Percentiles rank a stretch among this genome's conserved stretches.
phyloP scores from a whole-genome alignment of 2,113 vertebrate genomes.

The Dinomys branickii region DNA sequence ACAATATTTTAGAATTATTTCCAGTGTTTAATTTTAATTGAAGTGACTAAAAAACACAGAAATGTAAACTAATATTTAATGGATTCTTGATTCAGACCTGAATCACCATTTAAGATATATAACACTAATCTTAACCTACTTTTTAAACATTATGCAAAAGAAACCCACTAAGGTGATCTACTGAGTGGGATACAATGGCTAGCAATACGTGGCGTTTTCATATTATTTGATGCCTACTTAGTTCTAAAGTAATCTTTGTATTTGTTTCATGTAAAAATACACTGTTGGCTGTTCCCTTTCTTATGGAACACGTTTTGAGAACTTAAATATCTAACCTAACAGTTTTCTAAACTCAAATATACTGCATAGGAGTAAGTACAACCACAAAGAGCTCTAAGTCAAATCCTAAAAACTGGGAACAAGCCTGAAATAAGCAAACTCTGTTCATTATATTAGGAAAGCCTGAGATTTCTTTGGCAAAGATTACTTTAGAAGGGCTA shows the following conservation, averaged over 20 bases:
- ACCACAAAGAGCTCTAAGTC: neutral
- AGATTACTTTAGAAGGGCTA: neutral
- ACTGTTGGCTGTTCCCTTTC: conserved; percentile 21
- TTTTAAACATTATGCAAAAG: conserved; percentile 43
- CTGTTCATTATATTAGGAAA: conserved; percentile 27
- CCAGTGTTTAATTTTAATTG: conserved; percentile 52
- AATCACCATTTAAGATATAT: conserved; percentile 40
- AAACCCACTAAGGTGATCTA: neutral
- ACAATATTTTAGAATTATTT: conserved; percentile 51
- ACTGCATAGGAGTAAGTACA: neutral
- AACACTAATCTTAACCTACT: conserved; percentile 47
- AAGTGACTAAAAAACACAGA: conserved; percentile 56
- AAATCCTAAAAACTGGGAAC: neutral
- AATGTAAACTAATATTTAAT: conserved; percentile 40
- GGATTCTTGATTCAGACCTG: conserved; percentile 14
- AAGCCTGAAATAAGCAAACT: neutral
- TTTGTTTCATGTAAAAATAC: conserved; percentile 39
- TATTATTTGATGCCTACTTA: conserved; percentile 33
- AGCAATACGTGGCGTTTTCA: neutral
- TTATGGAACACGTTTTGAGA: conserved; percentile 39
- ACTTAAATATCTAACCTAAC: conserved; percentile 39
- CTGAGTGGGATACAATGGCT: conserved; percentile 34
- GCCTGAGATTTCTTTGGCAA: neutral
- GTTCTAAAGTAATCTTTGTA: conserved; percentile 45
- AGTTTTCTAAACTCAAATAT: neutral